phyloP scores from a whole-genome alignment of 2,113 vertebrate genomes.

The Tragelaphus strepsiceros region DNA sequence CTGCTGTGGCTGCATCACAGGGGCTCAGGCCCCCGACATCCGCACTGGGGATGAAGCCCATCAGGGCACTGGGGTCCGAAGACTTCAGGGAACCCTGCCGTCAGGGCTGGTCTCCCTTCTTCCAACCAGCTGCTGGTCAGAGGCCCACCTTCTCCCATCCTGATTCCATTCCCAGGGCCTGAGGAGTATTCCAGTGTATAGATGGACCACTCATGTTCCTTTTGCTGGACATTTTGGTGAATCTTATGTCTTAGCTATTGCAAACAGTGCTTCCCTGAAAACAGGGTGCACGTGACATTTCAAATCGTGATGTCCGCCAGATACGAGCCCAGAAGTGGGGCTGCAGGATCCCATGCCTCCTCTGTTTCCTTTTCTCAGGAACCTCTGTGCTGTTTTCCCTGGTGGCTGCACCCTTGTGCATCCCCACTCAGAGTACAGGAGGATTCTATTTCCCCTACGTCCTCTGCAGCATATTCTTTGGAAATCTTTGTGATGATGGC shows the following conservation, averaged over 20 bases:
- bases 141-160: background rate
- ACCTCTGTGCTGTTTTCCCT: background rate
- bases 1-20: background rate
- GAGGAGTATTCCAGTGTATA: background rate
- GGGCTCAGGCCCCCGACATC: background rate
- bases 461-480: background rate
- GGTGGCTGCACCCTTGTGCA: background rate
- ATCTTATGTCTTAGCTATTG: background rate
- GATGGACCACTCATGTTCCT: background rate
- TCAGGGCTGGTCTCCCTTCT: background rate
- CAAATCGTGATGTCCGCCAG: background rate
- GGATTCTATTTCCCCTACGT: rapidly evolving
- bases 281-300: background rate
- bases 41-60: background rate
- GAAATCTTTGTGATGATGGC: background rate
- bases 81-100: background rate
- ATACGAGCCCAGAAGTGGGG: background rate
- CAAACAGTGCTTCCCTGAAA: background rate
- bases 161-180: background rate
- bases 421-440: rapidly evolving
- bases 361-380: background rate
- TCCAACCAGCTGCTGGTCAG: background rate
- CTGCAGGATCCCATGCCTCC: background rate
- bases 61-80: background rate
- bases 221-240: background rate